These are phyloP conservation scores for Amazona guildingii DNA, from an alignment of 2,113 vertebrate species.

Conservation along the genomic window DNA sequence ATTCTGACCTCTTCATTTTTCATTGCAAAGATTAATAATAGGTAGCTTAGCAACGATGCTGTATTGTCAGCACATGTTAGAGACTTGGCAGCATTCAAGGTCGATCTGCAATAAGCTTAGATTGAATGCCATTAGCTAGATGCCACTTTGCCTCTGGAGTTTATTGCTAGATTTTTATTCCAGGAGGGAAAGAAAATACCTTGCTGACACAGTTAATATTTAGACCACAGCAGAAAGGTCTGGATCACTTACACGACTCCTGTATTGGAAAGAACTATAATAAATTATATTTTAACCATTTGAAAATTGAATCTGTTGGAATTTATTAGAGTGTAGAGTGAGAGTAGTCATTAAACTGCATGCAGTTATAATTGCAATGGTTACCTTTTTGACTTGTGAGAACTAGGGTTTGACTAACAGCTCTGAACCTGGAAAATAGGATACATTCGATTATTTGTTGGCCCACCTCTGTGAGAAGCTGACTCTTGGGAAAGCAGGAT, in stretches of 20 bases:
- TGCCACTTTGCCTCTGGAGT: slow-evolving; percentile 54
- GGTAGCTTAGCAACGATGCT: slow-evolving; percentile 77
- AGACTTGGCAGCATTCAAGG: slow-evolving; percentile 70
- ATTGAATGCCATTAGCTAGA: slow-evolving; percentile 61
- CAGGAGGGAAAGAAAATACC: not conserved
- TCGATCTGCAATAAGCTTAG: slow-evolving; percentile 55
- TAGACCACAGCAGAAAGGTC: not conserved
- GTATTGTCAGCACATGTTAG: slow-evolving; percentile 52
- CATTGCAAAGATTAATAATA: slow-evolving; percentile 69
- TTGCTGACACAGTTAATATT: slow-evolving; percentile 21
- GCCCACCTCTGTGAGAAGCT: not conserved
- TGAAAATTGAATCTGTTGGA: not conserved
- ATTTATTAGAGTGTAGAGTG: not conserved
- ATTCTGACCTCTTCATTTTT: slow-evolving; percentile 68
- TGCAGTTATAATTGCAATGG: not conserved
- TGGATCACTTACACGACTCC: not conserved
- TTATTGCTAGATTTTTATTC: slow-evolving; percentile 52
- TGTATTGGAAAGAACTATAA: not conserved
- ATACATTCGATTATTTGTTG: not conserved
- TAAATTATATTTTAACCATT: not conserved
- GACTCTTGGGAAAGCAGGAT: not conserved
- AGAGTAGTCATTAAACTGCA: not conserved
- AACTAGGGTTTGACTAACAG: not conserved
- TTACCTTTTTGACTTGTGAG: not conserved
- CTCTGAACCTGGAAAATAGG: not conserved